These are phyloP conservation scores for Tetrapedia diversipes DNA, from an alignment of 2,888 invertebrate genomes.

Conservation along the genomic window DNA sequence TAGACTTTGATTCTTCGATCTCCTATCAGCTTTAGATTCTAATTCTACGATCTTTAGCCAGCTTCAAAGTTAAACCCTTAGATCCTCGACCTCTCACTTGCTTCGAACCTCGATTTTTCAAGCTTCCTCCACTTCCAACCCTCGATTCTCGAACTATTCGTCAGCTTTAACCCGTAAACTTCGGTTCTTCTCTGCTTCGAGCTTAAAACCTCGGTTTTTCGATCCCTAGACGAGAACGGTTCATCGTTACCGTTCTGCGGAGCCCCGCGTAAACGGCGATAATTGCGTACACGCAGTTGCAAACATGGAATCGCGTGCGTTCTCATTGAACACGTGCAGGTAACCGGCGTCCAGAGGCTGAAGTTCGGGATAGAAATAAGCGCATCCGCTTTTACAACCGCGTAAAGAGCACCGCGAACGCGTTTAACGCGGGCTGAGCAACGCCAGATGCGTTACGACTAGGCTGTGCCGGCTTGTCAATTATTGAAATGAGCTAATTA, in stretches of 20 bases:
- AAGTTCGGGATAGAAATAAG: slow-evolving; percentile 68
- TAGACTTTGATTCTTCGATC: too few relatives aligned
- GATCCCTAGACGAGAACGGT: slow-evolving; percentile 47
- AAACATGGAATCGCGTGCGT: slow-evolving; percentile 61
- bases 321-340: slow-evolving; percentile 53
- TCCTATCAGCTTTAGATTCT: too few relatives aligned
- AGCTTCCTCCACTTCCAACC: too few relatives aligned
- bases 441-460: slow-evolving; percentile 79
- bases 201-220: slow-evolving; percentile 7
- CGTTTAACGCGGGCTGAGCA: slow-evolving; percentile 22
- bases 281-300: slow-evolving; percentile 76
- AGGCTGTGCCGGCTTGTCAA: slow-evolving; percentile 76
- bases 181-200: too few relatives aligned
- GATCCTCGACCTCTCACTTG: too few relatives aligned
- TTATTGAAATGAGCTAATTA: slow-evolving; percentile 83
- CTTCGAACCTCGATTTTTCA: too few relatives aligned
- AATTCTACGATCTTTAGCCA: too few relatives aligned
- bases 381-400: slow-evolving; percentile 77
- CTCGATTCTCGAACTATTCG: too few relatives aligned
- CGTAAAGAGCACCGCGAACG: slow-evolving; percentile 73
- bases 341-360: slow-evolving; percentile 34
- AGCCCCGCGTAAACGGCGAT: slow-evolving; percentile 75
- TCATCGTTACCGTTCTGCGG: slow-evolving; percentile 71
- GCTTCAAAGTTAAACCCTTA: too few relatives aligned
- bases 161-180: too few relatives aligned